Evolutionary conservation across 2,888 invertebrate species (phyloP), one percentile per base, ranked within the genome.

Genomic region (Campaea margaritaria): DNA sequence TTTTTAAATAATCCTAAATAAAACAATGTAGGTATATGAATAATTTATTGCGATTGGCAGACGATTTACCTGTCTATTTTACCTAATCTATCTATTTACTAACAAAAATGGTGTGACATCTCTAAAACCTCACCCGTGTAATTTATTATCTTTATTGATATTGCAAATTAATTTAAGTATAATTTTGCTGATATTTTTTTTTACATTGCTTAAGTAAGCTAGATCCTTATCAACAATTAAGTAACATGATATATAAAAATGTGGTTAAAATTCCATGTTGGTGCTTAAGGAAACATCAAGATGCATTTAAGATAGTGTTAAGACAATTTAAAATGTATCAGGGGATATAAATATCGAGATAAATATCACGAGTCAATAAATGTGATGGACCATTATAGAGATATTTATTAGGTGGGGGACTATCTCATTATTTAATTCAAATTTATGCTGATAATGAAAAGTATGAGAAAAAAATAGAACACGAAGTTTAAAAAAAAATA

Each of bases 201-300:
- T 42, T 16, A 42, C 16, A 43, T 21, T 0, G n/a, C n/a, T 16
- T 15, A 3, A 2, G 2, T 21, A 36, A 21, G 10, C 5, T 10
- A 44, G 36, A 27, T 52, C 16, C 11, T 52, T 8, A 38, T 38
- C 27, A 0, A 43, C 34, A 38, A 44, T 52, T 38, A 43, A n/a
- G 44, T 41, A 52, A 44, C 44, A 34, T 38, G 44, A 52, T 44
- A 27, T 44, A 27, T 36, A n/a, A 14, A 44, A 44, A 36, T 38
- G 21, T 12, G 44, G 39, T 44, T 53, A 36, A 28, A 53, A 53
- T 28, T 38, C 45, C 38, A 53, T 53, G 15, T 38, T n/a, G 39
- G 39, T 45, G 28, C 39, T 53, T 46, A 27, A 44, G 38, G 27
- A 39, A 45, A 45, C 27, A 39, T 45, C 2, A 8, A 34, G 27